phyloP scores from a whole-genome alignment of 2,797 vertebrate species.

The Syndactyla subalaris region DNA sequence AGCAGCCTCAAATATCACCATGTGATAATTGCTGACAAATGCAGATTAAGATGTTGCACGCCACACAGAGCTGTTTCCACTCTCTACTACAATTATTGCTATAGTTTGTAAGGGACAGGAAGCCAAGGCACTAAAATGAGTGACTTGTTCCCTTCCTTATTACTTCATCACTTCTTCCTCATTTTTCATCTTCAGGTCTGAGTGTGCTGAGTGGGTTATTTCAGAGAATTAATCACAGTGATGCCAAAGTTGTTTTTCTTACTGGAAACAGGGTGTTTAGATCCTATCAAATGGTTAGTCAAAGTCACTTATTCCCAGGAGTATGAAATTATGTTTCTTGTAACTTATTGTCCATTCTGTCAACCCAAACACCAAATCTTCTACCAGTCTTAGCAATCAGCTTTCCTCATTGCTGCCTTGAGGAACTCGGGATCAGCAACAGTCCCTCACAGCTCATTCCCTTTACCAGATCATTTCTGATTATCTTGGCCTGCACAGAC shows the following conservation, averaged over 20 bases:
- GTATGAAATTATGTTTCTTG: background rate
- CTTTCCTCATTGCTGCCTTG: background rate
- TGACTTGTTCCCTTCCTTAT: background rate
- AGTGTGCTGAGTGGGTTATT: background rate
- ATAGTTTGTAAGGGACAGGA: background rate
- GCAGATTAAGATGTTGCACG: background rate
- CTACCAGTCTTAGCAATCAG: background rate
- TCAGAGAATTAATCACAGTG: background rate
- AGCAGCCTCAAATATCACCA: background rate
- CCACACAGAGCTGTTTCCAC: background rate
- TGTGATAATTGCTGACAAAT: background rate
- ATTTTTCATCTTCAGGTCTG: background rate
- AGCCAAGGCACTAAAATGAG: background rate
- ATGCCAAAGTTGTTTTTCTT: background rate
- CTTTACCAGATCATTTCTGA: background rate
- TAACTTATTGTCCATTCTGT: background rate
- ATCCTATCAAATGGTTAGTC: background rate
- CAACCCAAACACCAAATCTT: background rate
- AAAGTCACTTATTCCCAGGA: background rate
- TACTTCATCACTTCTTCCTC: background rate
- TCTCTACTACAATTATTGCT: background rate
- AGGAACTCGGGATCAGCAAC: background rate
- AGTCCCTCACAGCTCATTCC: background rate
- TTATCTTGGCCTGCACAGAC: background rate
- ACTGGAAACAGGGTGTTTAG: background rate